Evolutionary conservation across 2,113 vertebrate species (phyloP), one percentile per base, ranked within the genome.

Genomic region (Eulacestoma nigropectus): DNA sequence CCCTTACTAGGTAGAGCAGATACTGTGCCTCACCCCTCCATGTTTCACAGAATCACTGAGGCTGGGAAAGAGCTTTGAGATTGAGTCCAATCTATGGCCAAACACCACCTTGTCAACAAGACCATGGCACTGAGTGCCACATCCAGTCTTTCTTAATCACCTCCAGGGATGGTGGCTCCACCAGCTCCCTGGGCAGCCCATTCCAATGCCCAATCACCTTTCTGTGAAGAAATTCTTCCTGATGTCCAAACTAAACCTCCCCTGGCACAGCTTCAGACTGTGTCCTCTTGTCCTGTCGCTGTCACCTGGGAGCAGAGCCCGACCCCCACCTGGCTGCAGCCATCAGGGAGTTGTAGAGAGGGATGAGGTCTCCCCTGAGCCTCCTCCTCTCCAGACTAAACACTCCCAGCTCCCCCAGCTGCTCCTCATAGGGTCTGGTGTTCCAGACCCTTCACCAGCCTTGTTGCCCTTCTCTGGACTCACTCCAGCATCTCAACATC

Each of bases 71-170:
- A 35, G 35, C 30, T 65, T 16, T 49, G 25, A 30, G 13, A 20
- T 5, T 0, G 0, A 49, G n/a, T 30, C 41, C 29, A n/a, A 0
- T 7, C n/a, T 29, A 4, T n/a, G 69, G 9, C 41, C 41, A n/a
- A 47, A 41, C n/a, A n/a, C 10, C 60, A 41, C 59, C n/a, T 13
- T 41, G 50, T 8, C 59, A 19, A 6, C 18, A 9, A n/a, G 23
- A 22, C 23, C n/a, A 29, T 1, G 23, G n/a, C 82, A 55, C 41
- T 19, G 6, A 19, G n/a, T 41, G n/a, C 19, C 50, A 65, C 59
- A 56, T n/a, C 16, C 50, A 65, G 42, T 4, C 23, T 56, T 8
- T 8, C 29, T 62, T 20, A 15, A 5, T 4, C 69, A 41, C 10
- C n/a, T 75, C 11, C n/a, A 55, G 59, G 41, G 23, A 23, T 3